phyloP scores from a whole-genome alignment of 2,888 invertebrate genomes.

The Andrena bucephala region DNA sequence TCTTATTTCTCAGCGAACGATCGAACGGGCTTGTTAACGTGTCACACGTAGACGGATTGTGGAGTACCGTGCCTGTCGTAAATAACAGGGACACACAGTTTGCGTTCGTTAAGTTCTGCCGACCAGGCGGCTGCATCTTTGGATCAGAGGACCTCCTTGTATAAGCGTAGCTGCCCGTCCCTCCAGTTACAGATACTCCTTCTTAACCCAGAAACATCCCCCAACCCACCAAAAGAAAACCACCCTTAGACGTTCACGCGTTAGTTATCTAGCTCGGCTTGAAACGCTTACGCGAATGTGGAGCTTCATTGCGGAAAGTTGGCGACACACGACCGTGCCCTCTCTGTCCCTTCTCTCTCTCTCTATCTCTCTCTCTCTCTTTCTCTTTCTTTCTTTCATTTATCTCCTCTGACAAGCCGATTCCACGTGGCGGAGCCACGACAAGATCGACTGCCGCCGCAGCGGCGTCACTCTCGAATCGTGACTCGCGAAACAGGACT shows the following conservation, averaged over 20 bases:
- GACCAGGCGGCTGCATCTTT: not conserved
- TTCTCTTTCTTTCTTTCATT: conserved; percentile 2
- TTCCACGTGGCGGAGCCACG: conserved; percentile 5
- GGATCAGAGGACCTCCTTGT: not conserved
- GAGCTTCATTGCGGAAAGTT: conserved; percentile 59
- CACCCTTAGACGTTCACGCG: conserved; percentile 46
- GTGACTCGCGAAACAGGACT: not conserved
- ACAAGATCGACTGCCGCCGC: not conserved
- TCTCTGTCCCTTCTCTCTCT: conserved; percentile 34
- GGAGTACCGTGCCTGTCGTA: not conserved
- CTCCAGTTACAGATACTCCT: not conserved
- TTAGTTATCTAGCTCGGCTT: conserved; percentile 60
- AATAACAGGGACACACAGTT: not conserved
- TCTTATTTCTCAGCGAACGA: not conserved
- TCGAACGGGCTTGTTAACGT: not conserved
- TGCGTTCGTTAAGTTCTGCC: not conserved
- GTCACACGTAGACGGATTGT: conserved; percentile 1
- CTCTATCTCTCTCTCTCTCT: conserved; percentile 16
- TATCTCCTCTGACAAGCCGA: conserved; percentile 9
- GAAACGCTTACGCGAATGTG: conserved; percentile 62
- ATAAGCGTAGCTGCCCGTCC: not conserved
- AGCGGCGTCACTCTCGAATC: not conserved
- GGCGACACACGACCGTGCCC: conserved; percentile 50
- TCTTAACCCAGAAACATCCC: not conserved
- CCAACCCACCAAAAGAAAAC: conserved; percentile 3